Conservation (phyloP, 1,140 invertebrate genomes). For the Lordiphosa clarofinis region DNA sequence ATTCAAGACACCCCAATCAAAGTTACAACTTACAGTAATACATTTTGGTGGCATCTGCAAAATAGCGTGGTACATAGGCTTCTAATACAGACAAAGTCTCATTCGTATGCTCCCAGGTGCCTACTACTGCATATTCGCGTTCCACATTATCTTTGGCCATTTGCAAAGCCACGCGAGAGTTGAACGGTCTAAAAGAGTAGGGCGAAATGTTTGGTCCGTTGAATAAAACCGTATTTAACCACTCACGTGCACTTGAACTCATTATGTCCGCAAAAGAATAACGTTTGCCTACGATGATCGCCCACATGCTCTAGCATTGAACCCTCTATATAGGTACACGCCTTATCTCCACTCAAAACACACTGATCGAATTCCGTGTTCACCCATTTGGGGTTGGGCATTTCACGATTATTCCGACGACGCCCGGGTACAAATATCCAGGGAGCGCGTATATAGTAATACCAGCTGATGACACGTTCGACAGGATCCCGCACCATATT, state of each 20-base stretch:
- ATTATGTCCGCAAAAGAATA: slow-evolving; percentile 94
- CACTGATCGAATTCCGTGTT: slow-evolving; percentile 90
- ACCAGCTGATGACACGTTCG: slow-evolving; percentile 94
- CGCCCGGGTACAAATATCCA: slow-evolving; percentile 82
- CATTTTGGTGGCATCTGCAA: slow-evolving; percentile 86
- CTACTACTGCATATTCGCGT: slow-evolving; percentile 91
- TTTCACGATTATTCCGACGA: slow-evolving; percentile 84
- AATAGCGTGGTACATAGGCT: slow-evolving; percentile 91
- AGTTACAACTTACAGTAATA: slow-evolving; percentile 86
- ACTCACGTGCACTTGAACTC: slow-evolving; percentile 79
- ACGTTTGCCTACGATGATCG: slow-evolving; percentile 85
- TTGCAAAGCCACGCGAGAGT: slow-evolving; percentile 88
- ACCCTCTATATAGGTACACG: slow-evolving; percentile 89
- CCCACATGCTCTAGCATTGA: slow-evolving; percentile 90
- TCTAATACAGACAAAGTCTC: slow-evolving; percentile 90
- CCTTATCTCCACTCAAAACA: slow-evolving; percentile 88
- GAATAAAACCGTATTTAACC: not conserved
- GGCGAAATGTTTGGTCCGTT: not conserved
- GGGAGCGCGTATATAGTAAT: slow-evolving; percentile 89
- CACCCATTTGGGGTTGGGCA: slow-evolving; percentile 91
- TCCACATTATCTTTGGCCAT: slow-evolving; percentile 91
- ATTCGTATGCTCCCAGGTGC: slow-evolving; percentile 92
- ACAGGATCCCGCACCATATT: slow-evolving; percentile 94
- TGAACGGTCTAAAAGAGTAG: slow-evolving; percentile 86
- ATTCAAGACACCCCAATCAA: not conserved